Conservation (phyloP, 2,113 vertebrate genomes). For the Globicephala melas region DNA sequence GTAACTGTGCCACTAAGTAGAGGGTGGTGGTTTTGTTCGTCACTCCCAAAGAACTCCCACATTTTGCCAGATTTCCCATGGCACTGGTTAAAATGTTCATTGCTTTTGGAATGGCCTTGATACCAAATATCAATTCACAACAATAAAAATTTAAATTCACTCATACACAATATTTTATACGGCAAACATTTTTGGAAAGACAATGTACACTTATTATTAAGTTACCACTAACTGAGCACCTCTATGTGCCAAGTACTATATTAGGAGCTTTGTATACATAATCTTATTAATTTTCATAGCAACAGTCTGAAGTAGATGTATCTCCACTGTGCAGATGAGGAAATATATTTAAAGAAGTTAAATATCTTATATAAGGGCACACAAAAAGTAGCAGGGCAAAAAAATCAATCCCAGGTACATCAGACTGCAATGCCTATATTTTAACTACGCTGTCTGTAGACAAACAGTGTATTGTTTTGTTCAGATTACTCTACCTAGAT, state of each 20-base stretch:
- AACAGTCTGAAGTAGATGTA: background rate
- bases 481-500: background rate
- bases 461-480: background rate
- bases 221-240: background rate
- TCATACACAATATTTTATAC: background rate
- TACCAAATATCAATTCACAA: slow-evolving; percentile 18
- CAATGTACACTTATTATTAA: background rate
- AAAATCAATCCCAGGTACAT: background rate
- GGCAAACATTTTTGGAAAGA: background rate
- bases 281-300: slow-evolving; percentile 19
- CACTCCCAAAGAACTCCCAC: background rate
- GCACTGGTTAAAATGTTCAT: background rate
- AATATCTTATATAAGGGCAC: background rate
- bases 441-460: background rate
- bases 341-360: background rate
- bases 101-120: background rate
- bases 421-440: background rate
- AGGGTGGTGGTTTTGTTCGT: background rate
- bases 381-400: background rate
- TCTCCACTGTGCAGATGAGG: background rate
- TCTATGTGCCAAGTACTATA: background rate
- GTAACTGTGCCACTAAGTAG: background rate
- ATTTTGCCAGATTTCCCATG: slow-evolving; percentile 14
- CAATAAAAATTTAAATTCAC: background rate
- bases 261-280: background rate